Conservation (phyloP, 2,113 vertebrate genomes). For the human region GRCh38 chr6:154923501-154924000, state of each 20-base stretch:
- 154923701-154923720: not conserved
- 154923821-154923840: rapidly evolving
- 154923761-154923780: rapidly evolving
- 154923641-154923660: not conserved
- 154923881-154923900: too few relatives aligned
- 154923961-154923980: not conserved
- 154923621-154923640: not conserved
- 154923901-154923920: too few relatives aligned
- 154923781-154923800: rapidly evolving
- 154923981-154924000: not conserved
- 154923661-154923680: not conserved
- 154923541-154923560: not conserved
- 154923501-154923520: not conserved
- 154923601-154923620: rapidly evolving
- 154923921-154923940: too few relatives aligned
- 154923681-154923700: not conserved
- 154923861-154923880: too few relatives aligned
- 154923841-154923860: too few relatives aligned
- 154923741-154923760: not conserved
- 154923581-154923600: not conserved
- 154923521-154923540: not conserved
- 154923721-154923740: rapidly evolving
- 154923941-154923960: not conserved
- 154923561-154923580: not conserved
- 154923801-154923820: too few relatives aligned